Evolutionary conservation across 2,888 invertebrate genomes (phyloP), one percentile per base, ranked within the genome.

Genomic region (Mactromeris polynyma): DNA sequence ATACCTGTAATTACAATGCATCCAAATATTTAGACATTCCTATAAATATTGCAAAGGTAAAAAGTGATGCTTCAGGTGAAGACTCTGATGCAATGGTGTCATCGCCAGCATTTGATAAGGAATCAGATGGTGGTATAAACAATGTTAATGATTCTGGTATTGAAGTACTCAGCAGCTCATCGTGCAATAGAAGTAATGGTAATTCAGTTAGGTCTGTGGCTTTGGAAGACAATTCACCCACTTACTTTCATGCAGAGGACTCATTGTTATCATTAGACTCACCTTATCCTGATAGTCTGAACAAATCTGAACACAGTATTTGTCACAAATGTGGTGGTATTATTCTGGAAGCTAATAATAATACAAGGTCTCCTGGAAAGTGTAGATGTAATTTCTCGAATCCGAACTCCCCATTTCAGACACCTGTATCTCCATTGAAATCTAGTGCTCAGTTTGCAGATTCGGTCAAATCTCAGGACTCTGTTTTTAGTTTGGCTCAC

Each of bases 101-200:
- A 19, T 88, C 83, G 4, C 90, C 92, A 80, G 42, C 81, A 33
- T 78, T 33, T 82, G 89, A 89, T 19, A 92, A 92, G 40, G 90
- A 90, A 42, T 81, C 79, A n/a, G 92, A 91, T n/a, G n/a, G 73
- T 26, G 86, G 83, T 26, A 81, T 83, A 3, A 87, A 88, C 36
- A 89, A 89, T 86, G 90, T 92, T 7, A 90, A 92, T 90, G 92
- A 92, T 85, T 92, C 92, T 69, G 92, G 92, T 31, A 92, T 92
- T 78, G 92, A 92, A 85, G 90, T 92, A 36, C 81, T 92, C 2
- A 92, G 92, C 54, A 90, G 90, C 40, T 91, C 91, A 26, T 92
- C 92, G 26, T 90, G 87, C 82, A 92, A 90, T 83, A 77, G 92
- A 82, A 92, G 92, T 84, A 92, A 92, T 83, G 92, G 90, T 42